Conservation (phyloP, 2,888 invertebrate genomes). For the Didymodactylos carnosus region DNA sequence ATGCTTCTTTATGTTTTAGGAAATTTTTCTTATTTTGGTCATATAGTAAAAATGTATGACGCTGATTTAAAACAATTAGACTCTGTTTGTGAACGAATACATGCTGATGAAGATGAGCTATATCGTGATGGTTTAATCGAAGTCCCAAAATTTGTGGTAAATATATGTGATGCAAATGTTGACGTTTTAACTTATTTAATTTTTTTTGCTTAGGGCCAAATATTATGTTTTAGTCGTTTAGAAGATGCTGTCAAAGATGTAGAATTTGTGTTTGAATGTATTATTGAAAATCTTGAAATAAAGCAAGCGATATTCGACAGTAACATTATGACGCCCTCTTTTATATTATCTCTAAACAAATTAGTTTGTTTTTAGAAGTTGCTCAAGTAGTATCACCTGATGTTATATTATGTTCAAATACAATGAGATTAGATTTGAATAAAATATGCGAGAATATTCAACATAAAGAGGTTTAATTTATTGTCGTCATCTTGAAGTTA, state of each 20-base stretch:
- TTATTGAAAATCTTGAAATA: slow-evolving; percentile 32
- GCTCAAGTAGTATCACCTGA: slow-evolving; percentile 26
- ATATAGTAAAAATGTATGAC: slow-evolving; percentile 35
- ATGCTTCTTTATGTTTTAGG: slow-evolving; percentile 21
- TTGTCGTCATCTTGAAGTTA: not conserved
- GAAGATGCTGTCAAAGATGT: slow-evolving; percentile 35
- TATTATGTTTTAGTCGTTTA: slow-evolving; percentile 33
- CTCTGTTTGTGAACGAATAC: slow-evolving; percentile 27
- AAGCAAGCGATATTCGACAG: slow-evolving; percentile 35
- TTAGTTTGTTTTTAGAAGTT: slow-evolving; percentile 23
- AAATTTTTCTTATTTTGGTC: slow-evolving; percentile 36
- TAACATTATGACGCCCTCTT: slow-evolving; percentile 17
- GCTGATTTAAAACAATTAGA: slow-evolving; percentile 26
- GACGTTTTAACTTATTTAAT: not conserved
- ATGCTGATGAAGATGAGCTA: slow-evolving; percentile 32
- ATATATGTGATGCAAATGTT: not conserved
- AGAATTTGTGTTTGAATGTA: slow-evolving; percentile 35
- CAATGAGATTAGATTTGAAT: slow-evolving; percentile 28
- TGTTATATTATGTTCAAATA: slow-evolving; percentile 30
- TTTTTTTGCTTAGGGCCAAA: slow-evolving; percentile 27
- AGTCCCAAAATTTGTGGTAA: slow-evolving; percentile 30
- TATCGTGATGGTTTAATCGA: slow-evolving; percentile 31
- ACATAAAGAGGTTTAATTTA: slow-evolving; percentile 24
- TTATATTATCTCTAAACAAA: not conserved
- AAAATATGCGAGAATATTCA: slow-evolving; percentile 25